A percentile compares a stretch with the other conserved stretches of the same genome.
Conservation (phyloP, 2,888 invertebrate genomes). For the Stenurella melanura region DNA sequence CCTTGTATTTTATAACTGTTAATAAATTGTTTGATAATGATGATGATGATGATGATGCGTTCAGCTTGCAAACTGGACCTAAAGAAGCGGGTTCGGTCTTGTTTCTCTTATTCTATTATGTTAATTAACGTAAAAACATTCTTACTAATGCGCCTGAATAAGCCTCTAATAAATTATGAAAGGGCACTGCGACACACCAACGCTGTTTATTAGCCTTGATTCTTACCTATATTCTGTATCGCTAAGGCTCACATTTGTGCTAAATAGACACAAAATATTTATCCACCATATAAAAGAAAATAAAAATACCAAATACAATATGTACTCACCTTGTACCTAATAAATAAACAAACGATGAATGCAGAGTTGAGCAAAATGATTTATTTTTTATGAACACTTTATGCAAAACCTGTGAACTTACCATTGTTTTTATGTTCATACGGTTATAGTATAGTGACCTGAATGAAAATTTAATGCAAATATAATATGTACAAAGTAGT, state of each 20-base stretch:
- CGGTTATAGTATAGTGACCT: slow-evolving; percentile 32
- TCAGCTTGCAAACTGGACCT: too few species aligned
- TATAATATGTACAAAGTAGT: slow-evolving; percentile 25
- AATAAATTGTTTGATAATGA: too few species aligned
- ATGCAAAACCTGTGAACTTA: slow-evolving; percentile 31
- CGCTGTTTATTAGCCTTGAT: background rate
- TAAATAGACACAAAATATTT: slow-evolving; percentile 13
- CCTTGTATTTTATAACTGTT: too few species aligned
- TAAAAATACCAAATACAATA: slow-evolving; percentile 16
- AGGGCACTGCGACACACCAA: too few species aligned
- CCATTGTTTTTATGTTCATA: slow-evolving; percentile 35
- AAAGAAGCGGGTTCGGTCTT: too few species aligned
- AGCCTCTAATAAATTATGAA: too few species aligned
- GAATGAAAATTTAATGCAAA: slow-evolving; percentile 37
- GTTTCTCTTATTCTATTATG: too few species aligned
- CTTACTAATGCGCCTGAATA: too few species aligned
- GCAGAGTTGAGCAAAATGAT: slow-evolving; percentile 28
- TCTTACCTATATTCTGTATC: background rate
- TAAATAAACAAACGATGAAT: slow-evolving; percentile 23
- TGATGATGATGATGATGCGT: too few species aligned
- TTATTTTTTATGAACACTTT: slow-evolving; percentile 32
- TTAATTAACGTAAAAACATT: too few species aligned
- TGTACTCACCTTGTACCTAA: slow-evolving; percentile 31
- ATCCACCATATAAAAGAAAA: background rate
- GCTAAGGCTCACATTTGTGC: background rate